A percentile compares a stretch with the other conserved stretches of the same genome.
phyloP scores from a whole-genome alignment of 2,113 vertebrate species.

The Bubo blakistoni region DNA sequence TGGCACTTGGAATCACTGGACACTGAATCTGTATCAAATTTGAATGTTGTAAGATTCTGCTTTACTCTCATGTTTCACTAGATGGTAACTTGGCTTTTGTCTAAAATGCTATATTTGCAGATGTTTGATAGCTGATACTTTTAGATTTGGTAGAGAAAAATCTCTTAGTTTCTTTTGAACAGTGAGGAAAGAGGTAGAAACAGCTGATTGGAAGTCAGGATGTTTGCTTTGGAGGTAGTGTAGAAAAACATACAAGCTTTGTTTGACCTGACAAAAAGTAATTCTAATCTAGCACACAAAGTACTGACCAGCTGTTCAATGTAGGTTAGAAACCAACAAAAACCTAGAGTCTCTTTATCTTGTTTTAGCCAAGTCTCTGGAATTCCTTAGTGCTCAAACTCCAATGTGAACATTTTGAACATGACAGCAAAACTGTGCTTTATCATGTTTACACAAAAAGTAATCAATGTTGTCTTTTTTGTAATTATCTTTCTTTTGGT shows the following conservation, averaged over 20 bases:
- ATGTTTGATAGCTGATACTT: neutral
- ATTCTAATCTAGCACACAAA: neutral
- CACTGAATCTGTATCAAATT: neutral
- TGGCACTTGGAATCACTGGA: neutral
- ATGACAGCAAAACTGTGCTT: neutral
- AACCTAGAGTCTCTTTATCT: neutral
- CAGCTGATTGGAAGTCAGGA: neutral
- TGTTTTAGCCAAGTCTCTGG: neutral
- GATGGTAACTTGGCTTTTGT: neutral
- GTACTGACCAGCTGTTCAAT: neutral
- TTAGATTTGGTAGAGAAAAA: neutral
- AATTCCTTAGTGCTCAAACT: neutral
- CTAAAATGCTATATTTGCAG: neutral
- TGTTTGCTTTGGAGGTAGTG: constrained; percentile 10
- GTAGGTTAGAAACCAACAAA: neutral
- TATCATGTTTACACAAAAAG: neutral
- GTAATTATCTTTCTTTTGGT: neutral
- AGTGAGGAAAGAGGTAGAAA: neutral
- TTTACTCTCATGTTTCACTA: neutral
- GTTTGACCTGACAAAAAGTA: neutral
- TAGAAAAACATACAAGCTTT: neutral
- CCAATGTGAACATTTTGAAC: neutral
- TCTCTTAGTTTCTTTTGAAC: neutral
- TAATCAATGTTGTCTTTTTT: neutral
- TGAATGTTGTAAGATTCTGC: neutral